Conservation (phyloP, 1,140 invertebrate genomes). For the Diorhabda carinulata region DNA sequence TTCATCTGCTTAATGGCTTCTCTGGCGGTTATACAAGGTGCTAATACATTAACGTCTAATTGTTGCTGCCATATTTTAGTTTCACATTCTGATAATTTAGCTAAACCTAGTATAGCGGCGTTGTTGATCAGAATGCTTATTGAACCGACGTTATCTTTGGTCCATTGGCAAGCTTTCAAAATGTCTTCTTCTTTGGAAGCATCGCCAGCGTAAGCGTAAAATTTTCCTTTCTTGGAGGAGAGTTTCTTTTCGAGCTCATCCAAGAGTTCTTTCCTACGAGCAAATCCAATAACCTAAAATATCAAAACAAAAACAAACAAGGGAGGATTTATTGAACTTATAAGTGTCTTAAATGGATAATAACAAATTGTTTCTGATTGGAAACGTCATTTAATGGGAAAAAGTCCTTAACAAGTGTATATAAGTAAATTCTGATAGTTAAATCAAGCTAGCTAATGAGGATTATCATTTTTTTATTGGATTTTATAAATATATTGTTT, state of each 20-base stretch:
- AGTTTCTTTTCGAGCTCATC: conserved; percentile 8
- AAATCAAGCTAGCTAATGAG: too few species aligned
- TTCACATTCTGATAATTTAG: conserved; percentile 32
- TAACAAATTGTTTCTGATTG: too few species aligned
- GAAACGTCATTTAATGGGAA: too few species aligned
- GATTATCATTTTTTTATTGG: too few species aligned
- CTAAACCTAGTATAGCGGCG: conserved; percentile 52
- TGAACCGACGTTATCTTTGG: conserved; percentile 59
- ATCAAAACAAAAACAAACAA: too few species aligned
- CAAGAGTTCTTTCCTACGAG: conserved; percentile 14
- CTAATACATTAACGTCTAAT: conserved; percentile 48
- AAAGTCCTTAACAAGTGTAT: too few species aligned
- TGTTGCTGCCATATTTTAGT: conserved; percentile 12
- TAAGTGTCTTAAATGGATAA: too few species aligned
- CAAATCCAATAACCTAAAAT: conserved; percentile 16
- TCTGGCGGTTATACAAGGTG: conserved; percentile 59
- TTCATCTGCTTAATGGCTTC: conserved; percentile 60
- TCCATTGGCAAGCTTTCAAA: conserved; percentile 59
- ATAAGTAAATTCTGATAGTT: too few species aligned
- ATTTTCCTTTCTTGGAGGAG: conserved; percentile 6
- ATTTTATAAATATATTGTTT: too few species aligned
- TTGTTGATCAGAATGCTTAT: conserved; percentile 71
- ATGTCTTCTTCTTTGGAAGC: conserved; percentile 48
- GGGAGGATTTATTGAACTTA: too few species aligned
- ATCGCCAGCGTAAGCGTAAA: conserved; percentile 10